Base-by-base conservation (phyloP, 2,113 vertebrate species). In the Alligator mississippiensis region DNA sequence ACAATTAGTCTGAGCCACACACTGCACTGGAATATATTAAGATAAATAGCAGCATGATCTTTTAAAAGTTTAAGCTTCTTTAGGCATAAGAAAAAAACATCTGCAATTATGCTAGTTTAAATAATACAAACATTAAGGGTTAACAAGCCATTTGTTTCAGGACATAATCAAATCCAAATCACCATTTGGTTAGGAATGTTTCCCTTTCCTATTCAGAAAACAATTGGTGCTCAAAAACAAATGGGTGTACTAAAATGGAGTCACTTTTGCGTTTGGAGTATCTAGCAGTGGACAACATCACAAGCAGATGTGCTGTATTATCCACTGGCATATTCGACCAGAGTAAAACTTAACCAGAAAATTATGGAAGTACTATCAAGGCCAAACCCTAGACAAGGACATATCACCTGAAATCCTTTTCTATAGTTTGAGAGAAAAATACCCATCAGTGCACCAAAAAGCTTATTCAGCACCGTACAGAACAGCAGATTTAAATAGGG, bases 111-210 rank as follows among this genome's bases (percentile, higher is more conserved):
- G 3, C 9, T 84, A 27, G 7, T 68, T 85, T 83, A 85, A 82
- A 90, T 17, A 11, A 24, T 63, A 62, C 38, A 38, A 60, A 68
- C 47, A 0, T 14, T 1, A 77, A 5, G 61, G 27, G 47, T 7
- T 80, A 6, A 59, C 82, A 21, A 0, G 0, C 55, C 13, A 3
- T 2, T 0, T 15, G 6, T 64, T 63, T 59, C 1, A 66, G 24
- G 3, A 15, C 57, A 24, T 19, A 85, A 63, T 25, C 38, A 16
- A 93, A 24, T 63, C 34, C 38, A 16, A 93, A 24, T 63, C 34
- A 27, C 3, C 27, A 30, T 16, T 30, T 6, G 21, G 8, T 21
- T 34, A 62, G 28, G 13, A 85, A 74, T 0, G 59, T 18, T 62
- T 61, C n/a, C 30, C 34, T 18, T 34, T 4, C 6, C 25, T 2